Evolutionary conservation across 2,113 vertebrate genomes (phyloP).

Genomic region (Odontophorus gujanensis): DNA sequence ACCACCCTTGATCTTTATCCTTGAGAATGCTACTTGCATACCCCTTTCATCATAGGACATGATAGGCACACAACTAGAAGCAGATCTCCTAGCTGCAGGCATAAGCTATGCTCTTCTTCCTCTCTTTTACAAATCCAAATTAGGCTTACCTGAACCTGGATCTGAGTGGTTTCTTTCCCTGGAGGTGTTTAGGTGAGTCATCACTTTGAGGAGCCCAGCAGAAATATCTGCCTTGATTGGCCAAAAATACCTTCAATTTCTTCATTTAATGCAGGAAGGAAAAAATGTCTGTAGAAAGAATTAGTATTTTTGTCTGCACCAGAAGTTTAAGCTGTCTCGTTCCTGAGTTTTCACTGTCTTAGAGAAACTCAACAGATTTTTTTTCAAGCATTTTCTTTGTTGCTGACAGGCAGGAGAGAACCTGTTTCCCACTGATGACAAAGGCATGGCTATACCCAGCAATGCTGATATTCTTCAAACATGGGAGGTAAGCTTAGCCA

Average conservation of each 20-base stretch:
- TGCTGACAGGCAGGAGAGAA: constrained; percentile 80
- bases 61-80: neutral
- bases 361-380: neutral
- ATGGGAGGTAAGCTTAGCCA: constrained; percentile 84
- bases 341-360: neutral
- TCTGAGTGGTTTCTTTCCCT: neutral
- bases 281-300: neutral
- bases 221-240: neutral
- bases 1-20: neutral
- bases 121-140: neutral
- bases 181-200: neutral
- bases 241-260: neutral
- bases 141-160: neutral
- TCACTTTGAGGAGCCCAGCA: neutral
- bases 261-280: neutral
- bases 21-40: neutral
- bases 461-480: constrained; percentile 82
- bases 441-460: constrained; percentile 79
- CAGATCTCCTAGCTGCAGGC: neutral
- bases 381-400: neutral
- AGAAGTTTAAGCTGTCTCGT: neutral
- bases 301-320: neutral
- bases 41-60: neutral
- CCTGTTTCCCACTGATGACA: constrained; percentile 80
- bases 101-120: neutral